Evolutionary conservation across 2,797 vertebrate genomes (phyloP).

Genomic region (Cirrhinus molitorella): DNA sequence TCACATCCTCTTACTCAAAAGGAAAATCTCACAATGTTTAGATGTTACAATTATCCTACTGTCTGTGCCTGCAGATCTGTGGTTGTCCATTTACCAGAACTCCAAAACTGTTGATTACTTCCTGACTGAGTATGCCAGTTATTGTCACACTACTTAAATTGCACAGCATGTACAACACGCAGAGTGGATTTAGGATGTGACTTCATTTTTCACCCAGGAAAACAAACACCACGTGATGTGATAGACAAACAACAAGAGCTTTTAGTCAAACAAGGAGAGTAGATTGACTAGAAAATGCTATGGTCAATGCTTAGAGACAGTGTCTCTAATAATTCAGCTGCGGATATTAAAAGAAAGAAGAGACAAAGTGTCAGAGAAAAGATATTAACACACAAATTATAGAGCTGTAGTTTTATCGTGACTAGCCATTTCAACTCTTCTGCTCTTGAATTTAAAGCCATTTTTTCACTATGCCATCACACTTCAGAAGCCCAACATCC

Average conservation of each 20-base stretch:
- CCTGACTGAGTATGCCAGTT: too few relatives aligned
- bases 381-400: background rate
- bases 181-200: background rate
- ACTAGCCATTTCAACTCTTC: background rate
- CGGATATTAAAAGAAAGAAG: background rate
- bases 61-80: background rate
- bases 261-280: background rate
- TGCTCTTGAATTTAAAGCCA: background rate
- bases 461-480: background rate
- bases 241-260: slow-evolving; percentile 14
- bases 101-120: background rate
- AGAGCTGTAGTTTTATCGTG: background rate
- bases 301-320: background rate
- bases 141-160: background rate
- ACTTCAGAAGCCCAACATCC: background rate
- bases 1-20: background rate
- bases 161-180: background rate
- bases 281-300: background rate
- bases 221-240: background rate
- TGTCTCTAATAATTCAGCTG: background rate
- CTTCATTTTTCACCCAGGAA: background rate
- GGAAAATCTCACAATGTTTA: background rate
- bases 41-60: background rate
- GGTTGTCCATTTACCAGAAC: background rate
- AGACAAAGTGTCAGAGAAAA: background rate